phyloP scores from a whole-genome alignment of 2,113 vertebrate genomes.

The Oreochromis spilurus region DNA sequence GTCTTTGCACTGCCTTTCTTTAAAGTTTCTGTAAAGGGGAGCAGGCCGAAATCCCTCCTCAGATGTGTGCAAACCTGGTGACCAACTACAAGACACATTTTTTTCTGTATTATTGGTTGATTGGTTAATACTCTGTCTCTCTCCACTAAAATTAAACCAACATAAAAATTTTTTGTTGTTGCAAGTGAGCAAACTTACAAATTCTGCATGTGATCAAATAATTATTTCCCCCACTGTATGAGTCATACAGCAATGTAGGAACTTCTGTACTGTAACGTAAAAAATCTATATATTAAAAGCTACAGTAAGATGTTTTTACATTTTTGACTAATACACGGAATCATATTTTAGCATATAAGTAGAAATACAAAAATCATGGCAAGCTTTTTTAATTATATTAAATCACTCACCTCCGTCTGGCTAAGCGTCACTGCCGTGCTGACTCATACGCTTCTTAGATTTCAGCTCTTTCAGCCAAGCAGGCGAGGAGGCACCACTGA shows the following conservation, averaged over 20 bases:
- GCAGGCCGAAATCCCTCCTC: not conserved
- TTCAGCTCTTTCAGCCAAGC: slow-evolving; percentile 90
- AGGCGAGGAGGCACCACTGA: slow-evolving; percentile 75
- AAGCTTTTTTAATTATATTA: not conserved
- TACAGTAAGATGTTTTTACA: not conserved
- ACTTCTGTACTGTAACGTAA: not conserved
- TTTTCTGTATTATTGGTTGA: not conserved
- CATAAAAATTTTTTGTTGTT: not conserved
- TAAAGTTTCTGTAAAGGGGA: not conserved
- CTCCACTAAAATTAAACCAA: not conserved
- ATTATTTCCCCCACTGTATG: not conserved
- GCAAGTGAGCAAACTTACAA: not conserved
- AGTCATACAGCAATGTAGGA: not conserved
- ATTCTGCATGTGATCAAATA: not conserved
- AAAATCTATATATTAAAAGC: not conserved
- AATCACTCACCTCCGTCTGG: slow-evolving; percentile 9
- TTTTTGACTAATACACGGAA: not conserved
- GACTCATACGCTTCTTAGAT: slow-evolving; percentile 86
- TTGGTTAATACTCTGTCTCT: not conserved
- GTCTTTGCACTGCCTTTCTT: not conserved
- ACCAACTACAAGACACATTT: not conserved
- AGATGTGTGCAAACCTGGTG: not conserved
- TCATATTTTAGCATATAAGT: not conserved
- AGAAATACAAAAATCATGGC: not conserved
- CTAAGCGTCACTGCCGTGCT: slow-evolving; percentile 79